Base-by-base conservation (phyloP, 2,797 vertebrate species). In the Gadopsis bispinosus region DNA sequence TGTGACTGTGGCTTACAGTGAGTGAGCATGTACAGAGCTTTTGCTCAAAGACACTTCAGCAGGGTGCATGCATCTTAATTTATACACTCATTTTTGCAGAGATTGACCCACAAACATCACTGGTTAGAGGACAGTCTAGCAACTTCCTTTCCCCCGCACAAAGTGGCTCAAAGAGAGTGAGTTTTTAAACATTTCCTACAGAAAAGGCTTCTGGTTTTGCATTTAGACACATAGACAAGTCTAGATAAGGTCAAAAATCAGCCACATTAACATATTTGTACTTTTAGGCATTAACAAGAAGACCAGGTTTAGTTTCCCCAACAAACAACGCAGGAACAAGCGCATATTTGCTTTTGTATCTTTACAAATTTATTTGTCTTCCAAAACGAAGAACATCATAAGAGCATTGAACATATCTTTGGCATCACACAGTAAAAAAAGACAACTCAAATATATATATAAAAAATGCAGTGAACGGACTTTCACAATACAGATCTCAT, bases 401-500 rank as follows among this genome's bases (percentile, higher is more conserved):
- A 95, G 94, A 96, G 95, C 95, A 96, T 95, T 95, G 87, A 94
- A 96, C 95, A 96, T 87, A 95, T 99, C 97, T 99, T 99, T 99
- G 97, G 98, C 95, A 95, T 97, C 96, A 96, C 93, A 94, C 94
- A 85, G 92, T 96, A 92, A 95, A 95, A 67, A 96, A 91, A 90
- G 87, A 94, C 88, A 95, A 96, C 95, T 95, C 94, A 95, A 96
- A 95, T 97, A 96, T 97, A 96, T 97, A 96, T 79, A 86, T 90
- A 89, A 94, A 90, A 97, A 97, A 97, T 95, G 96, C 96, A 97
- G 96, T 95, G 94, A 94, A 95, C 94, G 89, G 91, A 95, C 96
- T 96, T 96, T 93, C 96, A 96, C 96, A 92, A 96, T 97, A 97
- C 97, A 97, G 97, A 96, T 96, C 94, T 96, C 95, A 96, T 97